phyloP scores from a whole-genome alignment of 23 tunicate species.

The Ciona savignyi region DNA sequence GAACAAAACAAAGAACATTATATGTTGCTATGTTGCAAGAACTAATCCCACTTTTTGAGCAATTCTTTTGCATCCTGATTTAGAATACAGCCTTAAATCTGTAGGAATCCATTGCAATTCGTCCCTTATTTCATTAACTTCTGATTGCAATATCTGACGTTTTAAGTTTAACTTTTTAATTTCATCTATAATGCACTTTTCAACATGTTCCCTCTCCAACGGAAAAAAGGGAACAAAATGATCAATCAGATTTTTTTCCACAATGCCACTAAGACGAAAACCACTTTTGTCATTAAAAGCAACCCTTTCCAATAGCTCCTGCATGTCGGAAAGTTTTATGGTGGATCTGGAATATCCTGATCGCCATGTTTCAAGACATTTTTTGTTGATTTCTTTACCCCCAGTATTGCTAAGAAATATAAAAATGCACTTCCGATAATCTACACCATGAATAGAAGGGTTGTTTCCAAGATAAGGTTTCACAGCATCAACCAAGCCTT shows the following conservation, averaged over 20 bases:
- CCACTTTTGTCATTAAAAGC: slow-evolving; percentile 70
- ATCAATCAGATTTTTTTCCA: slow-evolving; percentile 50
- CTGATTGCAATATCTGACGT: neutral
- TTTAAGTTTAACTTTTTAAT: slow-evolving; percentile 3
- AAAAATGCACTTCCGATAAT: slow-evolving; percentile 70
- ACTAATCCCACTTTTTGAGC: slow-evolving; percentile 37
- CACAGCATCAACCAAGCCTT: slow-evolving; percentile 64
- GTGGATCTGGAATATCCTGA: slow-evolving; percentile 27
- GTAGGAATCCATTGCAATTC: slow-evolving; percentile 63
- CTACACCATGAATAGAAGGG: slow-evolving; percentile 45
- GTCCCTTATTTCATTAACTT: slow-evolving; percentile 25
- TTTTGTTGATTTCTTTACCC: slow-evolving; percentile 38
- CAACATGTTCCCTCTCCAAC: slow-evolving; percentile 64
- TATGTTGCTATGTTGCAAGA: neutral
- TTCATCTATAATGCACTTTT: slow-evolving; percentile 48
- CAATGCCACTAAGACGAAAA: neutral
- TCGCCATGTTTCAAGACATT: slow-evolving; percentile 19
- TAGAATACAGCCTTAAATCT: slow-evolving; percentile 25
- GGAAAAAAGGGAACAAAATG: slow-evolving; percentile 85
- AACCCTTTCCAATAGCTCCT: slow-evolving; percentile 25
- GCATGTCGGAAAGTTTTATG: slow-evolving; percentile 49
- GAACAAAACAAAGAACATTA: neutral
- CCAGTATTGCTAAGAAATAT: slow-evolving; percentile 86
- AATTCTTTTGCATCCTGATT: slow-evolving; percentile 59
- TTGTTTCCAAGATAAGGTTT: slow-evolving; percentile 63